A percentile compares a stretch with the other conserved stretches of the same genome.
Conservation (phyloP, 2,888 invertebrate genomes). For the Leptopterna dolabrata region DNA sequence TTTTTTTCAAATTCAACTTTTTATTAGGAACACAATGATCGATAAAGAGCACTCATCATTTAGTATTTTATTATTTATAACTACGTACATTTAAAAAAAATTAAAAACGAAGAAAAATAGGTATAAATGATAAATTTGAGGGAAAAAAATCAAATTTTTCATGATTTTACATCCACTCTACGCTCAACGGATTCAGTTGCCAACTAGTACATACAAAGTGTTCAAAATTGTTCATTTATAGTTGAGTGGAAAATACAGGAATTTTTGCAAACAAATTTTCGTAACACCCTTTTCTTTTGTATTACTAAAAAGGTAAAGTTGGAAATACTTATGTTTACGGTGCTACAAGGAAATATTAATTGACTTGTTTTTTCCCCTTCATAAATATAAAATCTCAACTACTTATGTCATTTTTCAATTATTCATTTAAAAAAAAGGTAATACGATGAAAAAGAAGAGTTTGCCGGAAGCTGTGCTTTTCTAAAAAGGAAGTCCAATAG, state of each 20-base stretch:
- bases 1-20: neutral
- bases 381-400: neutral
- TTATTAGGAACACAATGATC: constrained; percentile 37
- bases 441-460: too few species aligned
- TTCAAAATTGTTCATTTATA: neutral
- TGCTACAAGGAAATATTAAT: neutral
- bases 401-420: neutral
- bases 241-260: neutral
- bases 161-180: neutral
- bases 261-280: neutral
- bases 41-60: constrained; percentile 18
- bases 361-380: neutral
- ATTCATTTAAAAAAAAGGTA: too few species aligned
- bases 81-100: constrained; percentile 16
- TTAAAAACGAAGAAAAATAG: neutral
- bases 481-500: too few species aligned
- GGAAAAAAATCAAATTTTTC: neutral
- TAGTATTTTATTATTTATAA: neutral
- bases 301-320: neutral
- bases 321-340: neutral
- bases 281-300: neutral
- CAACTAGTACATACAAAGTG: neutral
- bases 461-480: too few species aligned
- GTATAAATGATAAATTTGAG: neutral
- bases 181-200: neutral